A percentile compares a stretch with the other conserved stretches of the same genome.
Conservation (phyloP, 2,797 vertebrate genomes). For the Tympanoctomys barrerae region DNA sequence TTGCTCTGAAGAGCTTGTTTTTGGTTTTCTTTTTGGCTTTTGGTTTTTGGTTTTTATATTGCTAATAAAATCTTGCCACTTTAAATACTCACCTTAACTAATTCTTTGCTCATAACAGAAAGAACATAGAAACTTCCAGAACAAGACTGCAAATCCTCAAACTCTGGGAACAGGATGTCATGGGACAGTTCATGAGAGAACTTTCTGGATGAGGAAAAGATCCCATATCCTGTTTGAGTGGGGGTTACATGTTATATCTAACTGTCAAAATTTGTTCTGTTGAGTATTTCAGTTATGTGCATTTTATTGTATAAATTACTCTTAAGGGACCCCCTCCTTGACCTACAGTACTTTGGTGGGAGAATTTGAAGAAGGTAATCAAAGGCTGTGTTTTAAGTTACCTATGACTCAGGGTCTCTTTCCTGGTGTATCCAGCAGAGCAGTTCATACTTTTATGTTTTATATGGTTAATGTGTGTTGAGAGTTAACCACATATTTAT, state of each 20-base stretch:
- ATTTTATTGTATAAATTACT: conserved; percentile 26
- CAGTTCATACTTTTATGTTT: background rate
- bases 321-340: background rate
- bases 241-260: background rate
- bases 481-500: background rate
- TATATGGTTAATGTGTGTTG: background rate
- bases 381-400: background rate
- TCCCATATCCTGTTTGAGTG: background rate
- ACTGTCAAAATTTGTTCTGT: background rate
- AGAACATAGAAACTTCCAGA: background rate
- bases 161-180: background rate
- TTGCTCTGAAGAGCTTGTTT: background rate
- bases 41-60: background rate
- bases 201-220: background rate
- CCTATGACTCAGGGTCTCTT: background rate
- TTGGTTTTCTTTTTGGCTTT: background rate
- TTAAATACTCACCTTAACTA: background rate
- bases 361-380: background rate
- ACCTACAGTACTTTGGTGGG: background rate
- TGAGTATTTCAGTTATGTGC: background rate
- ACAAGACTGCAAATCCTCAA: background rate
- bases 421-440: background rate
- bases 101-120: background rate
- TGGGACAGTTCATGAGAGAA: background rate
- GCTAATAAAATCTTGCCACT: background rate